Percentiles rank a stretch among this genome's conserved stretches.
These are phyloP conservation scores for Sebastes melanostomus DNA, from an alignment of 2,797 vertebrate genomes.

Conservation along the genomic window DNA sequence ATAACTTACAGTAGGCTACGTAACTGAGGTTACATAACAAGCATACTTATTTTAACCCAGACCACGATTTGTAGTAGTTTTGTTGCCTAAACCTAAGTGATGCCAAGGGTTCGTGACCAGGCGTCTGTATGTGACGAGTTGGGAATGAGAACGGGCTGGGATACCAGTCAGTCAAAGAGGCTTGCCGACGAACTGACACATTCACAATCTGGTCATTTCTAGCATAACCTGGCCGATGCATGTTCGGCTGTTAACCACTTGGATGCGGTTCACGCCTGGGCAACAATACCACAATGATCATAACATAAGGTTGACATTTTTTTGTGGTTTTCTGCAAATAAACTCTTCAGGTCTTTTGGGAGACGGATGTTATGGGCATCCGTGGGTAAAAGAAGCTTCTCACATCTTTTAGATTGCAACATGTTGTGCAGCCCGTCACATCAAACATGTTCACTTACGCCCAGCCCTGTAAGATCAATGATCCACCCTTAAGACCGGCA, in stretches of 20 bases:
- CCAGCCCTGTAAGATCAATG: not conserved
- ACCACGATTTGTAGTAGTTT: too few relatives aligned
- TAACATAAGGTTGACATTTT: not conserved
- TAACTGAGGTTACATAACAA: too few relatives aligned
- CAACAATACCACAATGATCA: not conserved
- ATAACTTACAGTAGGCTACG: too few relatives aligned
- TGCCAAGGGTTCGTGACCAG: not conserved
- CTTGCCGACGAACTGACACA: not conserved
- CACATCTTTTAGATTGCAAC: not conserved
- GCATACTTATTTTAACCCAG: too few relatives aligned
- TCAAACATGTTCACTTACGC: not conserved
- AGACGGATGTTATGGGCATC: not conserved
- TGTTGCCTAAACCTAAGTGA: not conserved
- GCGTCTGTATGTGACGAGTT: not conserved
- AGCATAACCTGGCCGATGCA: rapidly evolving
- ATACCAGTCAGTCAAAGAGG: not conserved
- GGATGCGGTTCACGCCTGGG: not conserved
- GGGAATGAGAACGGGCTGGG: not conserved
- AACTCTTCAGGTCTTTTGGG: not conserved
- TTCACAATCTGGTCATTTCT: not conserved
- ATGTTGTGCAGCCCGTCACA: not conserved
- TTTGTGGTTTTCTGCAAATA: not conserved
- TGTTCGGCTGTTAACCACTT: not conserved
- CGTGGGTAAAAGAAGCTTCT: not conserved
- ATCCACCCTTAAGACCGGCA: not conserved